Conservation (phyloP, 2,888 invertebrate genomes). For the Dryobotodes eremita region DNA sequence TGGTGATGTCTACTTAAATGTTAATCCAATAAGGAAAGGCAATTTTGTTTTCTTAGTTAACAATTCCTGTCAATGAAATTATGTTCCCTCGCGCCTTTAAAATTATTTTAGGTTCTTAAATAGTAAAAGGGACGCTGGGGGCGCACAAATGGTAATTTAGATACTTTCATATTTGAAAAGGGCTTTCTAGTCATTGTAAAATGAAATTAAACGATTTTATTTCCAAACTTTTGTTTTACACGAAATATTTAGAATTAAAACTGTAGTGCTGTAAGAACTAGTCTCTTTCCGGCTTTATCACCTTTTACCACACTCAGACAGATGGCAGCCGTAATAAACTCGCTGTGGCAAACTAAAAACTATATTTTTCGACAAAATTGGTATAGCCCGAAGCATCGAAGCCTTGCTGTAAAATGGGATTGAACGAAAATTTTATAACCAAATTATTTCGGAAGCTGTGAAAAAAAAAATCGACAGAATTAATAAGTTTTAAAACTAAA, state of each 20-base stretch:
- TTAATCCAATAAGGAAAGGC: constrained; percentile 77
- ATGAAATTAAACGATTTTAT: constrained; percentile 15
- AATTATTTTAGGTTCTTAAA: constrained; percentile 47
- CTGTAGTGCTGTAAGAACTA: not conserved
- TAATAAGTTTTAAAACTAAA: constrained; percentile 17
- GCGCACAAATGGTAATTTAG: constrained; percentile 8
- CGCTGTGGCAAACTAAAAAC: not conserved
- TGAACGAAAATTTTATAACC: not conserved
- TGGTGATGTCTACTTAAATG: constrained; percentile 73
- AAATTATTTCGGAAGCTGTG: constrained; percentile 6
- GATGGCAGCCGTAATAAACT: not conserved
- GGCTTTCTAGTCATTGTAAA: not conserved
- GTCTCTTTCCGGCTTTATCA: not conserved
- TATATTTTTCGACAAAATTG: not conserved
- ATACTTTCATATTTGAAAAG: not conserved
- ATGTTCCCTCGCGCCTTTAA: constrained; percentile 56
- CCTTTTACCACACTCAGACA: not conserved
- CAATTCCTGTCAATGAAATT: constrained; percentile 62
- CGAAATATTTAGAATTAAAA: not conserved
- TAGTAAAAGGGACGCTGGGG: constrained; percentile 20
- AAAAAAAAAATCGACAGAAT: constrained; percentile 12
- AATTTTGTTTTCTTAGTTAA: constrained; percentile 74
- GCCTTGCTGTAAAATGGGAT: not conserved
- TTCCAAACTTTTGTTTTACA: not conserved
- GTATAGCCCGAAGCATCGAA: not conserved